phyloP scores from a whole-genome alignment of 92 coral and sea anemone genomes.

The Palythoa caribaeorum region DNA sequence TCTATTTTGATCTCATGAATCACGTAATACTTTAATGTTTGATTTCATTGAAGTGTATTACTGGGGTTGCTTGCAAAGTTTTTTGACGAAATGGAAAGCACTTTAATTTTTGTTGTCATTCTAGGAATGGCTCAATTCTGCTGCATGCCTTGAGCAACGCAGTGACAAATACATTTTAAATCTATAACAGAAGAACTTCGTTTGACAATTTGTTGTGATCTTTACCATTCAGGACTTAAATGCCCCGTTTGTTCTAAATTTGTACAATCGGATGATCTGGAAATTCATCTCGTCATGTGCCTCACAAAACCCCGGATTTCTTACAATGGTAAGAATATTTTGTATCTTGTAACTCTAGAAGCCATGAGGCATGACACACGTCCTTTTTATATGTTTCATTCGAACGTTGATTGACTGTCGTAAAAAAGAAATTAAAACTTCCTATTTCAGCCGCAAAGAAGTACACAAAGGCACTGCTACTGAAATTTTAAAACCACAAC shows the following conservation, averaged over 20 bases:
- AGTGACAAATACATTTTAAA: neutral
- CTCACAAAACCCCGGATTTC: constrained; percentile 99
- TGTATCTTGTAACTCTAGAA: neutral
- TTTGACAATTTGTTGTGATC: constrained; percentile 27
- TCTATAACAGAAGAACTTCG: neutral
- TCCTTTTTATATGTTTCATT: neutral
- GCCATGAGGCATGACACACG: neutral
- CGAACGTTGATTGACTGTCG: constrained; percentile 3
- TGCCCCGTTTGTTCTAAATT: constrained; percentile 99
- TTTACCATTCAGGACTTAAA: constrained; percentile 79
- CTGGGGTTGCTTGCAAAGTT: neutral
- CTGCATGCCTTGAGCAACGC: constrained; percentile 16
- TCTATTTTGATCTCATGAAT: neutral
- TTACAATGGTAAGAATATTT: constrained; percentile 87
- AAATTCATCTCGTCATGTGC: constrained; percentile 95
- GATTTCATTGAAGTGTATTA: neutral
- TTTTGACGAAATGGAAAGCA: constrained; percentile 5
- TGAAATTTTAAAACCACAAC: constrained; percentile 13
- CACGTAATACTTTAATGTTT: constrained; percentile 1
- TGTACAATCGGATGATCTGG: constrained; percentile 92
- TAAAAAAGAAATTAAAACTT: neutral
- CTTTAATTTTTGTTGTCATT: constrained; percentile 31
- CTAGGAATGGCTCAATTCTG: constrained; percentile 32
- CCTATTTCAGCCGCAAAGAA: neutral
- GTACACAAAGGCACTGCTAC: neutral